Evolutionary conservation across 2,888 invertebrate species (phyloP).

Genomic region (Scotopteryx bipunctaria): DNA sequence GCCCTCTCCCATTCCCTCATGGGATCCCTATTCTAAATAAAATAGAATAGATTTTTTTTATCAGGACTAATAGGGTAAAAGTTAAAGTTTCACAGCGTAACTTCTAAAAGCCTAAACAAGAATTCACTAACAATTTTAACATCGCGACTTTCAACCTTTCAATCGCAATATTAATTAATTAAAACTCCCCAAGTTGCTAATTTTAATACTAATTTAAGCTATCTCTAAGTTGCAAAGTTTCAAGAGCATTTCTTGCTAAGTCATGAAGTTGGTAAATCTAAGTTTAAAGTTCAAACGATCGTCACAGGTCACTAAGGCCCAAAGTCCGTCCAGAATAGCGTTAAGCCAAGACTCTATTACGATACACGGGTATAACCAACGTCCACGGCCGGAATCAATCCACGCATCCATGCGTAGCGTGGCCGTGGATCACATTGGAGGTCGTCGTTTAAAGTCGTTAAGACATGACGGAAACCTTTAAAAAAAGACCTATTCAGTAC

Average conservation of each 20-base stretch:
- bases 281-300: conserved; percentile 23
- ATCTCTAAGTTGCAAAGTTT: conserved; percentile 31
- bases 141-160: conserved; percentile 12
- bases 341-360: no score
- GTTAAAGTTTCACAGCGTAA: not conserved
- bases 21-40: no score
- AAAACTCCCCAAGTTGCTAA: conserved; percentile 30
- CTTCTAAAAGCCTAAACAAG: not conserved
- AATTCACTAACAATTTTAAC: conserved; percentile 6
- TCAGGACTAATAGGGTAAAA: no score
- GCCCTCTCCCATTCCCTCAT: no score
- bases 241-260: conserved; percentile 28
- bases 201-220: conserved; percentile 31
- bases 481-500: no score
- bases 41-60: no score
- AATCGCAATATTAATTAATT: conserved; percentile 27
- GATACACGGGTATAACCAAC: no score
- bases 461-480: no score
- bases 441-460: no score
- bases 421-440: no score
- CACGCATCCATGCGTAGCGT: no score
- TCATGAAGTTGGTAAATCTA: conserved; percentile 25
- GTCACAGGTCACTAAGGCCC: conserved; percentile 1
- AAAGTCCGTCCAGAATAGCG: not conserved
- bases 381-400: no score